These are phyloP conservation scores for Onthophagus taurus DNA, from an alignment of 1,140 invertebrate genomes.

Conservation along the genomic window DNA sequence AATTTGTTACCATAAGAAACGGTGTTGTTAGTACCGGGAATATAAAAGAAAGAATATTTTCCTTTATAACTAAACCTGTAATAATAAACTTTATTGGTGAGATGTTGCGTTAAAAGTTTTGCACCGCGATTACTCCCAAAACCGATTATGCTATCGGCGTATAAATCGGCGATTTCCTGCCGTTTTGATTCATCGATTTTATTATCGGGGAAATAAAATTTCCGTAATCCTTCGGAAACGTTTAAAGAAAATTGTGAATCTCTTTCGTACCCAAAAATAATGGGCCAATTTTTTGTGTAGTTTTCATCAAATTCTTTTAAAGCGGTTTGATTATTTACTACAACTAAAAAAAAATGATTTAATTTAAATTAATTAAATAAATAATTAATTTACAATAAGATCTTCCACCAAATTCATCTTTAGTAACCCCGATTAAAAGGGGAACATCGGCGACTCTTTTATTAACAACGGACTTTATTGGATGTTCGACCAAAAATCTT, in stretches of 20 bases:
- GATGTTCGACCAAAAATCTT: slow-evolving; percentile 49
- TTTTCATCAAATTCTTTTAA: slow-evolving; percentile 33
- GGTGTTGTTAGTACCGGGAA: slow-evolving; percentile 29
- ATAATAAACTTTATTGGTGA: slow-evolving; percentile 39
- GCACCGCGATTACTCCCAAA: slow-evolving; percentile 39
- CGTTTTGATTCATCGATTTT: slow-evolving; percentile 29
- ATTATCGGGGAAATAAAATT: slow-evolving; percentile 40
- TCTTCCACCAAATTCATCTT: slow-evolving; percentile 49
- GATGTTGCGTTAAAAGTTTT: slow-evolving; percentile 37
- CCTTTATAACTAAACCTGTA: slow-evolving; percentile 45
- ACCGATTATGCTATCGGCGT: slow-evolving; percentile 41
- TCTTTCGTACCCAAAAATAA: slow-evolving; percentile 46
- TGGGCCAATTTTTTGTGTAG: slow-evolving; percentile 44
- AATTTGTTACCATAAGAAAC: slow-evolving; percentile 23
- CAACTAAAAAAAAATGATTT: slow-evolving; percentile 2
- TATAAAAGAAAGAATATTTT: slow-evolving; percentile 38
- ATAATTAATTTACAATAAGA: slow-evolving; percentile 38
- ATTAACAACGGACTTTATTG: slow-evolving; percentile 42
- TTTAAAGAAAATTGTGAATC: slow-evolving; percentile 37
- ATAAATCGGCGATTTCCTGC: slow-evolving; percentile 25
- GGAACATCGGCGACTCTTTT: slow-evolving; percentile 51
- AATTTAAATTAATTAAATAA: not conserved
- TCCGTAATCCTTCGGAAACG: slow-evolving; percentile 40
- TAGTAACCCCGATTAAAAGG: slow-evolving; percentile 52
- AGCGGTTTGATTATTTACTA: not conserved